These are phyloP conservation scores for Hipparchia sbordonii DNA, from an alignment of 2,888 invertebrate species.

Conservation along the genomic window DNA sequence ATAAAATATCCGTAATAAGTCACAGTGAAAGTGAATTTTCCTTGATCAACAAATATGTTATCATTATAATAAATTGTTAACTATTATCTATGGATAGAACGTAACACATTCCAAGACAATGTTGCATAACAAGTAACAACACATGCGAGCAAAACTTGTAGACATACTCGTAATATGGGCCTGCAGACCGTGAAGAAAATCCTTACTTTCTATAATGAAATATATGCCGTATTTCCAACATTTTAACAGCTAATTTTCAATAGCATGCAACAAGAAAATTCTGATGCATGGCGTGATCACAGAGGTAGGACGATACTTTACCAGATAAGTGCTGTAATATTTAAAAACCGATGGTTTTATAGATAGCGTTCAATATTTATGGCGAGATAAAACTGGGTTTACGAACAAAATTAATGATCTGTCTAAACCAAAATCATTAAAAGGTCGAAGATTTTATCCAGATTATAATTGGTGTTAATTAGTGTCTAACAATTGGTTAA, in stretches of 20 bases:
- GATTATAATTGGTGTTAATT: too few relatives aligned
- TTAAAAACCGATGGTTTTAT: constrained; percentile 22
- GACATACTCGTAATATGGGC: constrained; percentile 45
- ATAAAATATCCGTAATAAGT: background rate
- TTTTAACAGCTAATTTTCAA: constrained; percentile 33
- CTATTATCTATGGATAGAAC: constrained; percentile 34
- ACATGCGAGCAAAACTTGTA: constrained; percentile 46
- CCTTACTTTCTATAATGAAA: constrained; percentile 25
- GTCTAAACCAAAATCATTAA: too few relatives aligned
- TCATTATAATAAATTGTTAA: constrained; percentile 33
- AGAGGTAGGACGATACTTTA: constrained; percentile 20
- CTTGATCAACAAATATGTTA: constrained; percentile 24
- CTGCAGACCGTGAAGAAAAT: constrained; percentile 45
- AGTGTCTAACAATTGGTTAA: background rate
- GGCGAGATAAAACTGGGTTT: background rate
- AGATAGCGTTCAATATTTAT: constrained; percentile 9
- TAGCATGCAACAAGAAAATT: constrained; percentile 18
- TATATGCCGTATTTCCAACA: constrained; percentile 20
- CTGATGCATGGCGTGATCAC: constrained; percentile 21
- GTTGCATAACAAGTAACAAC: constrained; percentile 47
- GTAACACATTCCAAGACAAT: constrained; percentile 41
- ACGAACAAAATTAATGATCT: too few relatives aligned
- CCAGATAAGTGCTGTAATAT: constrained; percentile 31
- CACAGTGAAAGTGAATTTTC: constrained; percentile 31
- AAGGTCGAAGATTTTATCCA: too few relatives aligned